These are phyloP conservation scores for Orchestia grillus DNA, from an alignment of 1,140 invertebrate species.

Conservation along the genomic window DNA sequence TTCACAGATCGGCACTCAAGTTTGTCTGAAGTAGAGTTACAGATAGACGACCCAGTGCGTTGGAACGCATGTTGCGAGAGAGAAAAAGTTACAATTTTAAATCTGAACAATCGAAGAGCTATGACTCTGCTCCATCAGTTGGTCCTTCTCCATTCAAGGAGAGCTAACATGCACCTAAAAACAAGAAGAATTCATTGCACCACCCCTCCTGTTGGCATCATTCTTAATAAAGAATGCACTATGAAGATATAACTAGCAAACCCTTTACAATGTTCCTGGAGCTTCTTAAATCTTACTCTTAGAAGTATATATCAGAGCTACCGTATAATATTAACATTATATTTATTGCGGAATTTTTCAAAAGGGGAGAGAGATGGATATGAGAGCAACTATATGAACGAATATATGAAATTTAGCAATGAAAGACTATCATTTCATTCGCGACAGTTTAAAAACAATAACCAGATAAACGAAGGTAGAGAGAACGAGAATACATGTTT, in stretches of 20 bases:
- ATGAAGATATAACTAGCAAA: constrained; percentile 49
- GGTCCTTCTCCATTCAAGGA: constrained; percentile 39
- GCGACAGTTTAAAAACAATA: background rate
- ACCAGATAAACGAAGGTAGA: background rate
- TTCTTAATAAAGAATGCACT: constrained; percentile 42
- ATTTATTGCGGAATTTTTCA: constrained; percentile 45
- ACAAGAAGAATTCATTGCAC: constrained; percentile 41
- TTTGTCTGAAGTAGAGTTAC: background rate
- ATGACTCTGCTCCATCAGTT: background rate
- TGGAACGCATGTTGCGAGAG: background rate
- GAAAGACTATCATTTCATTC: background rate
- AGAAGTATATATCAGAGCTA: constrained; percentile 52
- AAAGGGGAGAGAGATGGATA: constrained; percentile 49
- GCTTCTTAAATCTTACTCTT: constrained; percentile 52
- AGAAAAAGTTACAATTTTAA: background rate
- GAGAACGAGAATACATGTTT: background rate
- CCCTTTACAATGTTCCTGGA: constrained; percentile 55
- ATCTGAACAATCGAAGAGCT: constrained; percentile 26
- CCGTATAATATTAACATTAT: constrained; percentile 50
- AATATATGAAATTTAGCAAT: background rate
- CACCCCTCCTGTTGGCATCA: constrained; percentile 48
- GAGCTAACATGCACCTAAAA: constrained; percentile 39
- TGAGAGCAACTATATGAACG: background rate
- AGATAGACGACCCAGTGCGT: background rate
- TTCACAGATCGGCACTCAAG: background rate